These are phyloP conservation scores for Halcyon senegalensis DNA, from an alignment of 2,113 vertebrate species.

Conservation along the genomic window DNA sequence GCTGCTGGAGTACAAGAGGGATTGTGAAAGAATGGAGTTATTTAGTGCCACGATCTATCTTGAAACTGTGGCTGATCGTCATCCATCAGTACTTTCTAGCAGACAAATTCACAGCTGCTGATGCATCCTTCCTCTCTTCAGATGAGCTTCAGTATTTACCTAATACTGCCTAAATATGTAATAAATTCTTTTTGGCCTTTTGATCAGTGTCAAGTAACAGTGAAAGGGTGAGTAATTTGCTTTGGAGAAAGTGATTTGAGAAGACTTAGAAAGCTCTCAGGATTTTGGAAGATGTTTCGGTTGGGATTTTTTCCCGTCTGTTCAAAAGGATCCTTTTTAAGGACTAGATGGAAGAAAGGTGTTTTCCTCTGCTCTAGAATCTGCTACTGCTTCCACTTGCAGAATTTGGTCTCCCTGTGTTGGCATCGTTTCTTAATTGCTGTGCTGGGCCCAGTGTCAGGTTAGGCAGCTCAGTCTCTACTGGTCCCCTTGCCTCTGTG, in stretches of 20 bases:
- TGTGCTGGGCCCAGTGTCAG: background rate
- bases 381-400: background rate
- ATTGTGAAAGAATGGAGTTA: background rate
- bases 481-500: background rate
- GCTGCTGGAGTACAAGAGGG: background rate
- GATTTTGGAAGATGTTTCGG: background rate
- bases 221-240: background rate
- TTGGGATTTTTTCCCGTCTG: background rate
- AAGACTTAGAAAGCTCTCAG: background rate
- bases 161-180: background rate
- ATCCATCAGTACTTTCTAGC: background rate
- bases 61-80: background rate
- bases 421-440: background rate
- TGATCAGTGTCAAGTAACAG: background rate
- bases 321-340: background rate
- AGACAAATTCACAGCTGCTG: background rate
- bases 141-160: background rate
- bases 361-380: background rate
- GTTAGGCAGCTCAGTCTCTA: background rate
- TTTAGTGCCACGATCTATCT: background rate
- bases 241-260: background rate
- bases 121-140: background rate
- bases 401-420: background rate
- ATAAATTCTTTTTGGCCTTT: background rate
- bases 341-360: background rate